Evolutionary conservation across 2,113 vertebrate species (phyloP).

Genomic region (Danionella cerebrum): DNA sequence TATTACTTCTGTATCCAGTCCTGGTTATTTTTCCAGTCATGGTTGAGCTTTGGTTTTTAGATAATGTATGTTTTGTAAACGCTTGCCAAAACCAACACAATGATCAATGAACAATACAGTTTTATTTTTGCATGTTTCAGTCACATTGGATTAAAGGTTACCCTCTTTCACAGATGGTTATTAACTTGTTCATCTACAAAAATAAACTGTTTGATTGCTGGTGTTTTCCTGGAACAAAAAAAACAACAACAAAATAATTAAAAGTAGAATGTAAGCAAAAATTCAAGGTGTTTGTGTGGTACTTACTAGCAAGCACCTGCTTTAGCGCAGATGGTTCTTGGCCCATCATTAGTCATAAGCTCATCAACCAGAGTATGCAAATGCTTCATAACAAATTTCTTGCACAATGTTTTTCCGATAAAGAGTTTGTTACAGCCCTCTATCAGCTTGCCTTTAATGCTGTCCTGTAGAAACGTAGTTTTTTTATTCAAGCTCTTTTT

Average conservation of each 20-base stretch:
- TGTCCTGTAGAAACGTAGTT: constrained; percentile 1
- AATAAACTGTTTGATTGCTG: background rate
- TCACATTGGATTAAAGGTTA: too few species aligned
- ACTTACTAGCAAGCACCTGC: constrained; percentile 49
- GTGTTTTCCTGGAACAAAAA: background rate
- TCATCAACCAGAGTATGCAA: constrained; percentile 24
- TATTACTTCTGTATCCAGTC: too few species aligned
- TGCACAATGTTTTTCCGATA: constrained; percentile 22
- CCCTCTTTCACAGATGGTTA: background rate
- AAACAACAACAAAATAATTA: background rate
- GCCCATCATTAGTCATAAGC: constrained; percentile 36
- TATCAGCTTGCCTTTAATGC: background rate
- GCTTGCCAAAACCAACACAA: too few species aligned
- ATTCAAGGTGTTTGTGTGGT: background rate
- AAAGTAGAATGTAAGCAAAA: background rate
- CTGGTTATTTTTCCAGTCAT: too few species aligned
- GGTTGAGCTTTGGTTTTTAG: too few species aligned
- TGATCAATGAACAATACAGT: too few species aligned
- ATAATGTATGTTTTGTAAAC: too few species aligned
- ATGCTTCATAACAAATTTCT: constrained; percentile 6
- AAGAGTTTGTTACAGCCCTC: constrained; percentile 30
- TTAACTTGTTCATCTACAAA: background rate
- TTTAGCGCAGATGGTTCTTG: constrained; percentile 50
- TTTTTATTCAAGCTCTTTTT: background rate
- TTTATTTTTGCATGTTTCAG: background rate